A percentile compares a stretch with the other conserved stretches of the same genome.
Evolutionary conservation across 2,888 invertebrate species (phyloP).

Genomic region (Lysandra coridon): DNA sequence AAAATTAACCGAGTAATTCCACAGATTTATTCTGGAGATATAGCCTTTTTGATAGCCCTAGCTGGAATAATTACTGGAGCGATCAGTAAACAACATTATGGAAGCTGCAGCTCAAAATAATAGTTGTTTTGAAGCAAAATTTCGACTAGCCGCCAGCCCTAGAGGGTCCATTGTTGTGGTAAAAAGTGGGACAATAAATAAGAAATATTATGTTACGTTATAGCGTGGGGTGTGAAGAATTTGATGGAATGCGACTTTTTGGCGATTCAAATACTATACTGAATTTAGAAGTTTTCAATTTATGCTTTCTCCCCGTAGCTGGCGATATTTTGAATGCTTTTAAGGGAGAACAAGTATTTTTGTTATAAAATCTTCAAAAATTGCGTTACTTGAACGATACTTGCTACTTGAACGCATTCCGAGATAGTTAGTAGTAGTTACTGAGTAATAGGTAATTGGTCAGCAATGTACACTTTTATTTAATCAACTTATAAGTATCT

Average conservation of each 20-base stretch:
- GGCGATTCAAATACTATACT: slow-evolving; percentile 32
- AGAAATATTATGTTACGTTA: slow-evolving; percentile 52
- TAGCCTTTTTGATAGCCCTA: slow-evolving; percentile 45
- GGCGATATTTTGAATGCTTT: background rate
- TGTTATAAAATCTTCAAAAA: background rate
- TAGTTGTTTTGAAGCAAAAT: background rate
- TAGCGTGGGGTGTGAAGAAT: slow-evolving; percentile 61
- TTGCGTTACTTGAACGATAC: background rate
- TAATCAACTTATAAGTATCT: too few relatives aligned
- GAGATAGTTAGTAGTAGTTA: too few relatives aligned
- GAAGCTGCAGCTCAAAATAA: background rate
- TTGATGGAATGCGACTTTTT: slow-evolving; percentile 36
- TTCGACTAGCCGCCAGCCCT: background rate
- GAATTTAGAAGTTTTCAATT: slow-evolving; percentile 29
- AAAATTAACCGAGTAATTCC: background rate
- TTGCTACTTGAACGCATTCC: too few relatives aligned
- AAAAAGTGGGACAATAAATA: slow-evolving; percentile 72
- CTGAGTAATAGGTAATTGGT: too few relatives aligned
- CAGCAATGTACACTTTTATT: too few relatives aligned
- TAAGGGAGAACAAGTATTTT: background rate
- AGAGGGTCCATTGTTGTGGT: slow-evolving; percentile 40
- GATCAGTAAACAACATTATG: background rate
- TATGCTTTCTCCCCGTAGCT: background rate
- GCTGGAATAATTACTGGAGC: background rate
- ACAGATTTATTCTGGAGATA: slow-evolving; percentile 44